These are phyloP conservation scores for Agrilus biguttatus DNA, from an alignment of 2,888 invertebrate genomes.

Conservation along the genomic window DNA sequence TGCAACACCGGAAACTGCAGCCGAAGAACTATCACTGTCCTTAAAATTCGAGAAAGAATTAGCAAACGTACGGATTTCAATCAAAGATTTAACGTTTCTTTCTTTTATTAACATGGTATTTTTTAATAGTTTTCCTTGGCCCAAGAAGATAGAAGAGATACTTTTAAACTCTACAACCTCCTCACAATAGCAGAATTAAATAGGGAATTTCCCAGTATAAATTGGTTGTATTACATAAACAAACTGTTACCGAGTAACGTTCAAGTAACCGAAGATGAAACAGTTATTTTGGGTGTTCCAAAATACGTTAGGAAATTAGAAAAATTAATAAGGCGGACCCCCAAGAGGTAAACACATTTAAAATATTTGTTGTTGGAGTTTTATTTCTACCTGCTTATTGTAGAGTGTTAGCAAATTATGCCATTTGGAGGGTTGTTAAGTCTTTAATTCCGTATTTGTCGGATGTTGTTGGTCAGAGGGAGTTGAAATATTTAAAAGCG, in stretches of 20 bases:
- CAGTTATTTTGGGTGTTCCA: slow-evolving; percentile 35
- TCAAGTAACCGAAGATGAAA: slow-evolving; percentile 24
- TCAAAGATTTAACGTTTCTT: neutral
- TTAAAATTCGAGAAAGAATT: slow-evolving; percentile 16
- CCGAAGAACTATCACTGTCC: slow-evolving; percentile 14
- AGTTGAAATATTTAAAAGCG: slow-evolving; percentile 58
- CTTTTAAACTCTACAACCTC: slow-evolving; percentile 29
- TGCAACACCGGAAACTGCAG: slow-evolving; percentile 12
- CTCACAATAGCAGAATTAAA: slow-evolving; percentile 34
- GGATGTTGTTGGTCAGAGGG: slow-evolving; percentile 55
- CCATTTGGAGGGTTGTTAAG: slow-evolving; percentile 73
- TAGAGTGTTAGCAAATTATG: slow-evolving; percentile 66
- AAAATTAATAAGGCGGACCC: slow-evolving; percentile 10
- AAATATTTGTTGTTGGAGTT: neutral
- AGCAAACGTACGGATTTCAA: slow-evolving; percentile 7
- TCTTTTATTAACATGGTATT: neutral
- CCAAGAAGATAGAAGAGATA: slow-evolving; percentile 8
- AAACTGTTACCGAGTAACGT: slow-evolving; percentile 24
- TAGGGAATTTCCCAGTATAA: slow-evolving; percentile 25
- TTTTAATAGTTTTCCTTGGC: slow-evolving; percentile 14
- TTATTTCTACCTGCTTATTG: slow-evolving; percentile 1
- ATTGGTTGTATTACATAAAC: slow-evolving; percentile 35
- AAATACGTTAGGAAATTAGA: slow-evolving; percentile 28
- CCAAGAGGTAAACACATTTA: slow-evolving; percentile 9
- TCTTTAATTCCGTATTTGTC: slow-evolving; percentile 65